Conservation (phyloP, 1,140 invertebrate genomes). For the Euura lappo region DNA sequence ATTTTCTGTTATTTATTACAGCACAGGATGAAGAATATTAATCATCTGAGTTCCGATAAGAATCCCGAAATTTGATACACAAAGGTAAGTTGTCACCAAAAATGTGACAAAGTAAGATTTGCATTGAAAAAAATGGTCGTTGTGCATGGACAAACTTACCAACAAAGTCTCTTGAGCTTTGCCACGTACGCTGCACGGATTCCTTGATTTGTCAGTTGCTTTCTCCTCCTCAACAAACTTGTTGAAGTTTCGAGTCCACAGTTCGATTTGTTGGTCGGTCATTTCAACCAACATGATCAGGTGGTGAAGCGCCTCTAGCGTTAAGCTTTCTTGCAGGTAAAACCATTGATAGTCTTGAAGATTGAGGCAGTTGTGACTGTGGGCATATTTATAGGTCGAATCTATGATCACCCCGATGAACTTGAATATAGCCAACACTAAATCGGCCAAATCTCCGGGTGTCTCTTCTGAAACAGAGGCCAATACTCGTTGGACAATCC, state of each 20-base stretch:
- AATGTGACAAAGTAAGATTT: no score
- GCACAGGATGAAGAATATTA: background rate
- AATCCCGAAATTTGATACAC: no score
- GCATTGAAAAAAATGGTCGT: no score
- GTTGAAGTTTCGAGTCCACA: conserved; percentile 75
- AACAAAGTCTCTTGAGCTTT: conserved; percentile 58
- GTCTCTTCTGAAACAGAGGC: no score
- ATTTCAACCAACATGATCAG: conserved; percentile 80
- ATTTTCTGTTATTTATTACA: conserved; percentile 58
- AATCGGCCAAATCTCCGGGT: conserved; percentile 68
- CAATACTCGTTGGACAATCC: no score
- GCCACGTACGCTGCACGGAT: conserved; percentile 80
- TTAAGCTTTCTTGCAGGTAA: conserved; percentile 69
- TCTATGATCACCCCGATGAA: conserved; percentile 60
- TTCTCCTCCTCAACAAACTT: conserved; percentile 83
- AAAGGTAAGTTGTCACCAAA: no score
- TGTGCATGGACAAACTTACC: no score
- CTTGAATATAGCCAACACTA: conserved; percentile 81
- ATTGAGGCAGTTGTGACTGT: conserved; percentile 42
- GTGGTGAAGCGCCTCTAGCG: conserved; percentile 77
- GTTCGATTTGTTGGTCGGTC: conserved; percentile 75
- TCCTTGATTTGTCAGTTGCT: conserved; percentile 73
- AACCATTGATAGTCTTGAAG: conserved; percentile 70
- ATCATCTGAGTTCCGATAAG: no score
- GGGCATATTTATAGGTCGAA: no score